Evolutionary conservation across 2,113 vertebrate species (phyloP), one percentile per base, ranked within the genome.

Genomic region (Scomber japonicus): DNA sequence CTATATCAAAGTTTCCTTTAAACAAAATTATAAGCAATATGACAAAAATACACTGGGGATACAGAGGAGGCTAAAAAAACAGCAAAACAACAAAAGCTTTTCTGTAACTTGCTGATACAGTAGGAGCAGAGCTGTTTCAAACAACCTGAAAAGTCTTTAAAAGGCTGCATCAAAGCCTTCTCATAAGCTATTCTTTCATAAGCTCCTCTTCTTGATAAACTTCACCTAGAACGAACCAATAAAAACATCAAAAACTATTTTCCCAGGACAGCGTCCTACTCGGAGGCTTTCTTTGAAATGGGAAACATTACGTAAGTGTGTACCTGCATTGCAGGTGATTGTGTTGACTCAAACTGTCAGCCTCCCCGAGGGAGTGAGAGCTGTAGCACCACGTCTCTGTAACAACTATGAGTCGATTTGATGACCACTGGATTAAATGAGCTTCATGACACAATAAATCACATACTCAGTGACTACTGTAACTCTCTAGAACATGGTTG

Each of bases 311-410:
- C 45, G 4, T 74, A 73, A 78, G 46, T 11, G 49, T 50, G 51
- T 62, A 81, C n/a, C 69, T 82, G 59, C 64, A 81, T 35, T 76
- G 79, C 67, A 75, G 75, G 14, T 78, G 21, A 81, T 40, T 71
- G 68, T 79, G 69, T 81, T 83, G 75, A 81, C 53, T 81, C 24
- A 71, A 71, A 81, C 27, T 72, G 56, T 75, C 63, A 69, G 55
- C 27, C 30, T 69, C 45, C 62, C 72, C n/a, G 50, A 83, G 51
- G 71, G 66, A 31, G 63, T 56, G 40, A 5, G 10, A 62, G 61
- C 49, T 21, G 14, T 27, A 27, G 48, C 56, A n/a, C 17, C 2
- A 2, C 21, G 46, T 74, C 49, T 83, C 19, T 62, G 44, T 68
- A 56, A 59, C 17, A 1, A 31, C 27, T 27, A 30, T 16, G 59